Conservation (phyloP, 2,113 vertebrate species). For the Pandion haliaetus region DNA sequence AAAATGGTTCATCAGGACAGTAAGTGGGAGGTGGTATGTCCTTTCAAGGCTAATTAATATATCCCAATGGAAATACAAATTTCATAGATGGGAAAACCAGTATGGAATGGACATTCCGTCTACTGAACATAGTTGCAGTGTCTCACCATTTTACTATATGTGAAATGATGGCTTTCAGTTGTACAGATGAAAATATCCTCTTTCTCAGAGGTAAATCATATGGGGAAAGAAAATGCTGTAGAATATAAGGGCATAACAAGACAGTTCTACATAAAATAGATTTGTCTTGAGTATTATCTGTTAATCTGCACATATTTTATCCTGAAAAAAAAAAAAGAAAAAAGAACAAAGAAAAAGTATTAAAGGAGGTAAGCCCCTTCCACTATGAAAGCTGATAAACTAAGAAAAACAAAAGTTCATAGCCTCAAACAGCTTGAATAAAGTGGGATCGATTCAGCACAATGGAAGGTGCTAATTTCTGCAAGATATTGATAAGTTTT, state of each 20-base stretch:
- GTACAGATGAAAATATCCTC: neutral
- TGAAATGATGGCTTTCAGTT: neutral
- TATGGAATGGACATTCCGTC: neutral
- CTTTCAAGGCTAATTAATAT: neutral
- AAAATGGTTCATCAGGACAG: neutral
- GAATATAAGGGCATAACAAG: neutral
- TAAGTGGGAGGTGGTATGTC: neutral
- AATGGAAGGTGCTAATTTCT: neutral
- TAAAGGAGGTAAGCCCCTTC: neutral
- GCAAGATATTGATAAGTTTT: neutral
- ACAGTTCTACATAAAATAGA: neutral
- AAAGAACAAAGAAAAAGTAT: neutral
- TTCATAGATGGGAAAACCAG: neutral
- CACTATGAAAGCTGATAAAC: neutral
- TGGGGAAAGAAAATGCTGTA: neutral
- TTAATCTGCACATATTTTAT: neutral
- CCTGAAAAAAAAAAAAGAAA: neutral
- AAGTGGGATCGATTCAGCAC: neutral
- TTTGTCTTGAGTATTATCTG: neutral
- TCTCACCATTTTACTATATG: neutral
- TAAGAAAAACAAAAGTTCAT: neutral
- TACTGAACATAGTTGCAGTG: neutral
- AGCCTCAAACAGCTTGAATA: neutral
- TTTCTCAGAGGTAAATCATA: neutral
- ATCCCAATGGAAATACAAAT: neutral